These are phyloP conservation scores for Tenebrio molitor DNA, from an alignment of 1,140 invertebrate genomes.

Conservation along the genomic window DNA sequence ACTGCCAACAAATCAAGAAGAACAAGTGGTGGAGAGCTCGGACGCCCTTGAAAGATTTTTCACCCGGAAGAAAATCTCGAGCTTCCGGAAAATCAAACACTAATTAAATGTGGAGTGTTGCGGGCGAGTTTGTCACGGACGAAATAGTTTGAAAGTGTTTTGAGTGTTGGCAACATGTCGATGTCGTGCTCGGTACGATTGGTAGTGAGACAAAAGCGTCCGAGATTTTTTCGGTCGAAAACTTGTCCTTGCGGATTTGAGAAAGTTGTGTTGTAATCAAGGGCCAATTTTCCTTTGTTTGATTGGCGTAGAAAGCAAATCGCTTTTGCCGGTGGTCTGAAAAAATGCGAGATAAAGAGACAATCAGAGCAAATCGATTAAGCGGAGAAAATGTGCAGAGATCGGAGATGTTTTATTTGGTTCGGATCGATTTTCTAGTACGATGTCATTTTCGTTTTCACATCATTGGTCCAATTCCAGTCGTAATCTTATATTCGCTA, in stretches of 20 bases:
- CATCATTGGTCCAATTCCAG: slow-evolving; percentile 21
- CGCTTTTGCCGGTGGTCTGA: slow-evolving; percentile 1
- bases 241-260: too few relatives aligned
- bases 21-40: slow-evolving; percentile 6
- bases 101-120: too few relatives aligned
- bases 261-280: too few relatives aligned
- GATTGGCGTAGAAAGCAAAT: slow-evolving; percentile 23
- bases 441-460: slow-evolving; percentile 36
- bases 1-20: not conserved
- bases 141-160: slow-evolving; percentile 3
- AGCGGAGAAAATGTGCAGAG: slow-evolving; percentile 15
- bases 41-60: too few relatives aligned
- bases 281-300: slow-evolving; percentile 7
- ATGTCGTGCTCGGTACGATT: not conserved
- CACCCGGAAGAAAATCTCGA: not conserved
- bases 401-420: slow-evolving; percentile 10
- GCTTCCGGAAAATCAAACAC: too few relatives aligned
- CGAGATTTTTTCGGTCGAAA: too few relatives aligned
- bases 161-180: not conserved
- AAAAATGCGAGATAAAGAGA: slow-evolving; percentile 7
- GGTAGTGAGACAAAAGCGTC: not conserved
- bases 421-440: slow-evolving; percentile 2
- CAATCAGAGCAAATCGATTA: slow-evolving; percentile 27
- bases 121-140: slow-evolving; percentile 11
- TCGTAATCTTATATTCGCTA: not conserved